These are phyloP conservation scores for Lota lota DNA, from an alignment of 2,113 vertebrate genomes.

Conservation along the genomic window DNA sequence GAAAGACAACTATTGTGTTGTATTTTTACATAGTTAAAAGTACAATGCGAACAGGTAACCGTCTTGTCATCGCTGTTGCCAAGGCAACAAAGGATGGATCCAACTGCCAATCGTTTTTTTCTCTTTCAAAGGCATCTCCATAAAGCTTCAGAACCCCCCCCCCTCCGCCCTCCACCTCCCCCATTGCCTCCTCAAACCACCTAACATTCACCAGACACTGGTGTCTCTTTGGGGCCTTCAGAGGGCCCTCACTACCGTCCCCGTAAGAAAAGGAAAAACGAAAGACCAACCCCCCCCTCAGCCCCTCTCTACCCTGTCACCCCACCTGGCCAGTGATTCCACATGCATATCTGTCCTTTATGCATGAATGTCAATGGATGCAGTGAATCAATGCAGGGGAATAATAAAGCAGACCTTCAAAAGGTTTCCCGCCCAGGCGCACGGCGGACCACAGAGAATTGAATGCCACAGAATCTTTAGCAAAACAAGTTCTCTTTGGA, in stretches of 20 bases:
- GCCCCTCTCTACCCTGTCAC: constrained; percentile 5
- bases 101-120: no score
- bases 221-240: constrained; percentile 19
- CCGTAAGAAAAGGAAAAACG: neutral
- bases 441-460: constrained; percentile 19
- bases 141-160: no score
- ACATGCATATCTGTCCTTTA: constrained; percentile 51
- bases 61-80: no score
- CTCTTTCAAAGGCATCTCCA: no score
- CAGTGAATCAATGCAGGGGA: constrained; percentile 56
- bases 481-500: constrained; percentile 39
- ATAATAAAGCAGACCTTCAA: constrained; percentile 51
- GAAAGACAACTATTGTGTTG: no score
- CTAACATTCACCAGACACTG: no score
- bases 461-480: constrained; percentile 41
- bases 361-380: constrained; percentile 67
- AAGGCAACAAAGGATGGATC: no score
- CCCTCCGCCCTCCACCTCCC: no score
- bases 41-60: no score
- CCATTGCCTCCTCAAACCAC: no score
- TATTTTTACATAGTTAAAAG: no score
- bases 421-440: constrained; percentile 32
- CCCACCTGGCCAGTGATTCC: constrained; percentile 41
- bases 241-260: neutral
- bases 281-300: neutral